Base-by-base conservation (phyloP, 1,140 invertebrate genomes). In the Nasonia vitripennis region DNA sequence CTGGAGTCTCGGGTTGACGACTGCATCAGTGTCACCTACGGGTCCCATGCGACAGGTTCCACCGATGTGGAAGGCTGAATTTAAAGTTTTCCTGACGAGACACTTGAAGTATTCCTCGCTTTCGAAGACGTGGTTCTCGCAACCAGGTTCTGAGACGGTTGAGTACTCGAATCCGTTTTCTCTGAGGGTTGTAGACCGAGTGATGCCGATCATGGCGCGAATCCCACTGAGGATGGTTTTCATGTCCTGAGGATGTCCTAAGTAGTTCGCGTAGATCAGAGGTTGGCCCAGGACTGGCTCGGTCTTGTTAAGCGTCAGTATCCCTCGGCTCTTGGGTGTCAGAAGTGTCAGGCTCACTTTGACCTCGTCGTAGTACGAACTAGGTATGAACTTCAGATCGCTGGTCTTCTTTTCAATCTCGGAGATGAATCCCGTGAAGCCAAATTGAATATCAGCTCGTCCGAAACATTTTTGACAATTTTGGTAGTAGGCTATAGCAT, bases 251-350 rank as follows among this genome's bases (percentile, higher is more conserved):
- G 95, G 94, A 91, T 95, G 93, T 51, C 94, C 92, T 84, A 97
- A 96, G 89, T 97, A 97, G 83, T 97, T 97, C 5, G 97, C 96
- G 89, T 97, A 95, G 23, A 98, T 95, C 11, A 95, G 90, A 0
- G 98, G 98, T 89, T 96, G 95, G 17, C 95, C 93, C 9, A 74
- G 55, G 62, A 37, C 2, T 9, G 97, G 97, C 92, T 97, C 95
- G 94, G 91, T 74, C 91, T 95, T 95, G 87, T 94, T 94, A 9
- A 97, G 91, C 90, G 94, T 94, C n/a, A 98, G 93, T 79, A 94
- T 94, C 9, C 97, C 97, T 87, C 93, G 94, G 51, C 96, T 96
- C 91, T 96, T 96, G 4, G 97, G 96, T 55, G 95, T 92, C 91
- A 97, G 91, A 1, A 96, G 92, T 93, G 96, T 95, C 5, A 91